These are phyloP conservation scores for Nomada fucata DNA, from an alignment of 2,888 invertebrate species.

Conservation along the genomic window DNA sequence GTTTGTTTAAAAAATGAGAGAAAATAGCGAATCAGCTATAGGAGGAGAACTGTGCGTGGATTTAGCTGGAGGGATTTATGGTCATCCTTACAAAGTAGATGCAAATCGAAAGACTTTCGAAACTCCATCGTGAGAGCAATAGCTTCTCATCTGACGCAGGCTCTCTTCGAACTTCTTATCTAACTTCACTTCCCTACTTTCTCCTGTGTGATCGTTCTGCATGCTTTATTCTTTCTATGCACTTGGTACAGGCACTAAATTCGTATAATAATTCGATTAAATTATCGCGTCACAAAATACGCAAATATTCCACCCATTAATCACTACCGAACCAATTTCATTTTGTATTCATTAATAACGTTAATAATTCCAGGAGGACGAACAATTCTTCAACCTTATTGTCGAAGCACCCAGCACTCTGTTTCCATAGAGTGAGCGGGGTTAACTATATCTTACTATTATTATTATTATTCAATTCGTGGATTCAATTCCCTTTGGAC, in stretches of 20 bases:
- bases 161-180: constrained; percentile 47
- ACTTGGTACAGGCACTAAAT: neutral
- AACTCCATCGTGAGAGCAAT: constrained; percentile 40
- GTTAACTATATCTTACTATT: no score
- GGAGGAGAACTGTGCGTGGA: constrained; percentile 45
- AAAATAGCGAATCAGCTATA: constrained; percentile 51
- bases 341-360: no score
- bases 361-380: no score
- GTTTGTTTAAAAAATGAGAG: neutral
- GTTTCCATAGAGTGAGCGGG: no score
- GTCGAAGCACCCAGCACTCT: no score
- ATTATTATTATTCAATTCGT: no score
- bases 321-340: no score
- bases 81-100: constrained; percentile 73
- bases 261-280: neutral
- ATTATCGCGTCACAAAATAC: no score
- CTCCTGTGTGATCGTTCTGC: constrained; percentile 13
- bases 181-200: constrained; percentile 1
- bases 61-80: constrained; percentile 78
- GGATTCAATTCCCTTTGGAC: no score
- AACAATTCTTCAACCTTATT: no score
- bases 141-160: constrained; percentile 47
- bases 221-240: neutral
- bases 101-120: constrained; percentile 71
- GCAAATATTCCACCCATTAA: no score